These are phyloP conservation scores for Cassiopea xamachana DNA, from an alignment of 30 jellyfish, hydroid and myxozoan genomes.

Conservation along the genomic window DNA sequence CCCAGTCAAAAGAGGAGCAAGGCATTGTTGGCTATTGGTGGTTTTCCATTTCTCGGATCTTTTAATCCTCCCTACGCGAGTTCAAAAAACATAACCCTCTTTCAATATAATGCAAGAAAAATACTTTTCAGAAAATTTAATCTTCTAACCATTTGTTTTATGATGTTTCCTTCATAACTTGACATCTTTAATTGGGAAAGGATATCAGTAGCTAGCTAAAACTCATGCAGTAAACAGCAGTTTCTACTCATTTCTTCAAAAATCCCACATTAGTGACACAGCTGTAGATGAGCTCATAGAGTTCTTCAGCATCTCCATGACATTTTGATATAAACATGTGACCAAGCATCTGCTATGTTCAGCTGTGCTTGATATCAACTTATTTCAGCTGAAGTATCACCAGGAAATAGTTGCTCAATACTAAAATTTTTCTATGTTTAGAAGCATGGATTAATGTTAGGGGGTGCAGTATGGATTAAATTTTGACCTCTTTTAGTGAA, in stretches of 20 bases:
- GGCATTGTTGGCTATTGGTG: constrained; percentile 50
- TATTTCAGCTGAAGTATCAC: too few relatives aligned
- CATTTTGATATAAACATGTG: too few relatives aligned
- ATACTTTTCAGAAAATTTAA: constrained; percentile 47
- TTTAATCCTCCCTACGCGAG: constrained; percentile 48
- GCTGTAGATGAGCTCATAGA: too few relatives aligned
- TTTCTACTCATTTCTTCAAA: background rate
- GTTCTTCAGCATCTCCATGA: too few relatives aligned
- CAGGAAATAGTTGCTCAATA: too few relatives aligned
- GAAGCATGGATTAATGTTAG: too few relatives aligned
- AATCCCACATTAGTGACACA: too few relatives aligned
- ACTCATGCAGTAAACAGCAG: constrained; percentile 49
- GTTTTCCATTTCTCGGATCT: constrained; percentile 43
- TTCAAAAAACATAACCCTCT: constrained; percentile 72
- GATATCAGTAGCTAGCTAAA: constrained; percentile 79
- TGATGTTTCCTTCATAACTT: constrained; percentile 48
- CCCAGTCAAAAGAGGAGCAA: constrained; percentile 22
- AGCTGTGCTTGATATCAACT: too few relatives aligned
- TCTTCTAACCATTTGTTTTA: constrained; percentile 35
- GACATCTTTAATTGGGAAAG: constrained; percentile 69
- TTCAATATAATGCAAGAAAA: constrained; percentile 26
- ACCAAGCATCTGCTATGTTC: too few relatives aligned
- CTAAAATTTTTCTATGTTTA: too few relatives aligned
- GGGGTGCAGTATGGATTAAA: too few relatives aligned
- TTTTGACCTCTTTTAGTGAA: too few relatives aligned